Base-by-base conservation (phyloP, 92 coral and sea anemone genomes). In the Chrysogorgia sp. region DNA sequence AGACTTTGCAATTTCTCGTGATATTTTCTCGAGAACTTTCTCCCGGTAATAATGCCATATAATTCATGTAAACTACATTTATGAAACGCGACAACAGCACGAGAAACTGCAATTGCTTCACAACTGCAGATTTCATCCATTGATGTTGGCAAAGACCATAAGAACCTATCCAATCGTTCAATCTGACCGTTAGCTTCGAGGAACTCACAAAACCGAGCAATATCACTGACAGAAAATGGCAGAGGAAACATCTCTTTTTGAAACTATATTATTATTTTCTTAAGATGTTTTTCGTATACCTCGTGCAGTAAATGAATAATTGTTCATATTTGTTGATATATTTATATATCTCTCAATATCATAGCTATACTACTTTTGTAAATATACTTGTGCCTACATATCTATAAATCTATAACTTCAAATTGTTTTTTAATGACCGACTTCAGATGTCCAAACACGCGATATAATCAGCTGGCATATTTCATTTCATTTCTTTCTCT, bases 111-210 rank as follows among this genome's bases (percentile, higher is more conserved):
- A 65, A 94, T 91, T 21, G 92, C 81, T 87, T 94, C 98, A 34
- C 92, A 80, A 40, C 70, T 83, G 60, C 85, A 85, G 25, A 87
- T 86, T 76, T 79, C 91, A 61, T 88, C 81, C 28, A 81, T 33
- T 25, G 82, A 88, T 76, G 71, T 81, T 32, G 98, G 98, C 57
- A 94, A 72, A 1, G 98, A 94, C 98, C 98, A 94, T 19, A 94
- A 90, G 85, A 94, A 94, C 59, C 98, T 80, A 20, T 90, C 86
- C 32, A 94, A 65, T 41, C 98, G 86, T 25, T 94, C 97, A 29
- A 89, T 87, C 52, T 94, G 86, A n/a, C 97, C 97, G 77, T 80
- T 89, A 68, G 83, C 87, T 78, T 91, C 94, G 17, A 94, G 91
- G 71, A 84, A 91, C 47, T 94, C 91, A 57, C 98, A 94, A 33